These are phyloP conservation scores for Allygus modestus DNA, from an alignment of 2,888 invertebrate genomes.

Conservation along the genomic window DNA sequence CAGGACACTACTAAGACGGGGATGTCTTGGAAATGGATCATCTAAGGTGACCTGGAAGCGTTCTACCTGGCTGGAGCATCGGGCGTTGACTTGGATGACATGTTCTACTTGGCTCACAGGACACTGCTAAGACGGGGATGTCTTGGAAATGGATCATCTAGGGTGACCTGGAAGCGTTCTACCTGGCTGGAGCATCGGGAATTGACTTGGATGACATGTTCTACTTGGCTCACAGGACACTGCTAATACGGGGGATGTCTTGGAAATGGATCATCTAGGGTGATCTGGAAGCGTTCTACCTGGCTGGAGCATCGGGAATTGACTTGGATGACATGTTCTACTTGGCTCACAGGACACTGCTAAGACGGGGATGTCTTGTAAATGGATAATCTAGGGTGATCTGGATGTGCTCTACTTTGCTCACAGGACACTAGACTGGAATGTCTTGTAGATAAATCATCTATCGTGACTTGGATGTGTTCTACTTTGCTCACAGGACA, in stretches of 20 bases:
- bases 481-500: not conserved
- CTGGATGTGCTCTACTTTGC: too few species aligned
- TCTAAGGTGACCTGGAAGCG: too few species aligned
- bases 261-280: too few species aligned
- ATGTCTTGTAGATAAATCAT: too few species aligned
- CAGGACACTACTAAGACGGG: not conserved
- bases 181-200: constrained; percentile 23
- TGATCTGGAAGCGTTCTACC: too few species aligned
- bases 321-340: constrained; percentile 12
- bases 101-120: not conserved
- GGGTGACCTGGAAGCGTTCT: not conserved
- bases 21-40: too few species aligned
- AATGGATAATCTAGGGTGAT: too few species aligned
- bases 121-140: not conserved
- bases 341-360: not conserved
- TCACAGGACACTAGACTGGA: too few species aligned
- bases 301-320: constrained; percentile 13
- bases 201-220: constrained; percentile 24
- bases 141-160: not conserved
- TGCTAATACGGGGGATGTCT: not conserved
- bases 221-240: not conserved
- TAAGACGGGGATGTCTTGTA: too few species aligned
- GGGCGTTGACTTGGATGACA: constrained; percentile 36
- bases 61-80: constrained; percentile 19
- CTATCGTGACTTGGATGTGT: constrained; percentile 6